Percentiles rank a stretch among this genome's conserved stretches.
Conservation (phyloP, 1,140 invertebrate species). For the Hypsibius dujardini region DNA sequence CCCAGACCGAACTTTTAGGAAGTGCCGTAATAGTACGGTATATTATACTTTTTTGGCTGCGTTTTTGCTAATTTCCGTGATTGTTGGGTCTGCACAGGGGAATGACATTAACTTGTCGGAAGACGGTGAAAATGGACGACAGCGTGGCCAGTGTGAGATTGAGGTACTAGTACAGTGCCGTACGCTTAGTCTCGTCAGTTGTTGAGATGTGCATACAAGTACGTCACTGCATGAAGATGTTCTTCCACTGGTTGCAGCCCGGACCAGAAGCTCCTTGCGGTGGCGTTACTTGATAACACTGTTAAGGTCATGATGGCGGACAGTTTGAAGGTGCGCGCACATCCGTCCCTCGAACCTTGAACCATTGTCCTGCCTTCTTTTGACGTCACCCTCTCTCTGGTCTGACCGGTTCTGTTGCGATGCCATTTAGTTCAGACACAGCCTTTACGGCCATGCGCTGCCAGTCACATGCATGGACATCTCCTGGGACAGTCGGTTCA, state of each 20-base stretch:
- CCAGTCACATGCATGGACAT: conserved; percentile 87
- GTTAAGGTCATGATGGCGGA: conserved; percentile 89
- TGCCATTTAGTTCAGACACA: conserved; percentile 62
- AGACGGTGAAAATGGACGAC: conserved; percentile 66
- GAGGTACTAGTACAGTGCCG: conserved; percentile 24
- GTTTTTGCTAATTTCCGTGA: too few relatives aligned
- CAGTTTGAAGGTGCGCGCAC: conserved; percentile 58
- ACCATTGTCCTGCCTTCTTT: too few relatives aligned
- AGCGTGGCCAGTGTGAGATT: conserved; percentile 56
- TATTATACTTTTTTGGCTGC: too few relatives aligned
- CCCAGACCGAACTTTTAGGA: too few relatives aligned
- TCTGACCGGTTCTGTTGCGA: conserved; percentile 15
- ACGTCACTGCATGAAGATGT: conserved; percentile 12
- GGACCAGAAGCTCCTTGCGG: conserved; percentile 69
- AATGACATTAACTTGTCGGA: conserved; percentile 10
- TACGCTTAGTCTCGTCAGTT: too few relatives aligned
- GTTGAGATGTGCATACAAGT: neutral
- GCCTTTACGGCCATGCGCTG: conserved; percentile 86
- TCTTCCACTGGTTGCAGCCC: conserved; percentile 43
- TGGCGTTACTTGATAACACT: conserved; percentile 72
- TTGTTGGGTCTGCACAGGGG: conserved; percentile 14
- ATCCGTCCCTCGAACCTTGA: neutral
- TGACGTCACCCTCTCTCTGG: neutral
- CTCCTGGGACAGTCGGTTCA: conserved; percentile 66
- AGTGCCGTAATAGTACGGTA: too few relatives aligned